Base-by-base conservation (phyloP, 2,797 vertebrate species). In the Silurus aristotelis region DNA sequence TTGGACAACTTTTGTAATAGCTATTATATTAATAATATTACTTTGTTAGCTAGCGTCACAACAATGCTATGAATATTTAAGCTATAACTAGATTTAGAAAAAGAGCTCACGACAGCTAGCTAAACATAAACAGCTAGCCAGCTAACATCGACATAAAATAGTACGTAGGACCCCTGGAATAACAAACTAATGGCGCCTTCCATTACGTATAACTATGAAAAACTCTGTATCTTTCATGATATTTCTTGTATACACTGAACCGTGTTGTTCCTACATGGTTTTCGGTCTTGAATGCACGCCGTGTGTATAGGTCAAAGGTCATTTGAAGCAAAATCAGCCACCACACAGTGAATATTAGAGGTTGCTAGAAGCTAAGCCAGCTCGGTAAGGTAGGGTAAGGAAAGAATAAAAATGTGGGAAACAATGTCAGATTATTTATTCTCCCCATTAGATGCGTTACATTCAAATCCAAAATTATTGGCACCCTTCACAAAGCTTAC, bases 201-300 rank as follows among this genome's bases (percentile, higher is more conserved):
- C 3, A 38, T 38, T 38, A 38, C 38, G 5, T 38, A 38, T 9
- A 5, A 72, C 1, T 5, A n/a, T 7, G 6, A n/a, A 12, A 15
- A 25, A 55, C 27, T 38, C 4, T 9, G 1, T 2, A 2, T 38
- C 25, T 60, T 60, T 22, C 19, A 31, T 58, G 12, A 38, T 20
- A 22, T 20, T 77, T 60, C 27, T 4, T 20, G 20, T 20, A 60
- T 20, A 6, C 20, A 61, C 56, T 14, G 27, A 43, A 60, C 1
- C 27, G 19, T 43, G 55, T 12, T 31, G 55, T 22, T 72, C 6
- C 19, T 6, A 56, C 48, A 56, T 43, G 6, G 12, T 19, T 83
- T 67, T 66, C 19, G 31, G 84, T 86, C 85, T 88, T 86, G 87
- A 88, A 88, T 84, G 84, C 82, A 84, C 78, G 82, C 87, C 66